These are phyloP conservation scores for Procavia capensis DNA, from an alignment of 2,113 vertebrate genomes.

Conservation along the genomic window DNA sequence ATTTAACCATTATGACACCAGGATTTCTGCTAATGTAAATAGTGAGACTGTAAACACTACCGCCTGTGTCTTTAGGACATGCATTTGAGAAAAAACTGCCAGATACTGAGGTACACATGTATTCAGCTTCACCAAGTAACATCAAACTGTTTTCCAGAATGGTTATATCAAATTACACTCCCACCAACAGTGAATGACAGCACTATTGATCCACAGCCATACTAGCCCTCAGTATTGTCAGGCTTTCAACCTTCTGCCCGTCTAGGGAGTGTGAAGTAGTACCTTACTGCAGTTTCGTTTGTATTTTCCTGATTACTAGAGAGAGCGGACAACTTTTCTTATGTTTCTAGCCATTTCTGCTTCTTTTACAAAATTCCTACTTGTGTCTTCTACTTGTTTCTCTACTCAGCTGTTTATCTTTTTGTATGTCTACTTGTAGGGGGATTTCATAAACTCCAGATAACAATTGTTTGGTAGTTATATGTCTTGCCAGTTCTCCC, in stretches of 20 bases:
- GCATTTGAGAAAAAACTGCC: too few relatives aligned
- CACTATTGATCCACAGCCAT: background rate
- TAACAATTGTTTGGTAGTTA: constrained; percentile 2
- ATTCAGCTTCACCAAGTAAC: background rate
- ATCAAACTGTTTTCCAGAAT: background rate
- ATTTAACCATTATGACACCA: too few relatives aligned
- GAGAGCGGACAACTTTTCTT: constrained; percentile 5
- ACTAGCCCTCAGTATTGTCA: background rate
- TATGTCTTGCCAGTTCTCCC: constrained; percentile 16
- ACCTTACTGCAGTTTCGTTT: background rate
- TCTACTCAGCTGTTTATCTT: background rate
- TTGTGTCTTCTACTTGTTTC: background rate
- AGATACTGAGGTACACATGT: background rate
- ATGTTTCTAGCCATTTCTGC: background rate
- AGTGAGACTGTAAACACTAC: too few relatives aligned
- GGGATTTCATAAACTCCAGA: constrained; percentile 14
- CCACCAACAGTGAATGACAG: background rate
- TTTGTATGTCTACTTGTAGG: background rate
- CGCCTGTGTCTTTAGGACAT: too few relatives aligned
- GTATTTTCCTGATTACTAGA: background rate
- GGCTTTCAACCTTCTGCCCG: background rate
- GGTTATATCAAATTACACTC: background rate
- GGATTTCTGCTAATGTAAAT: too few relatives aligned
- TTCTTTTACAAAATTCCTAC: background rate
- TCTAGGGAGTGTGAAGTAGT: background rate